Evolutionary conservation across 1,140 invertebrate genomes (phyloP).

Genomic region (Caenorhabditis elegans): DNA sequence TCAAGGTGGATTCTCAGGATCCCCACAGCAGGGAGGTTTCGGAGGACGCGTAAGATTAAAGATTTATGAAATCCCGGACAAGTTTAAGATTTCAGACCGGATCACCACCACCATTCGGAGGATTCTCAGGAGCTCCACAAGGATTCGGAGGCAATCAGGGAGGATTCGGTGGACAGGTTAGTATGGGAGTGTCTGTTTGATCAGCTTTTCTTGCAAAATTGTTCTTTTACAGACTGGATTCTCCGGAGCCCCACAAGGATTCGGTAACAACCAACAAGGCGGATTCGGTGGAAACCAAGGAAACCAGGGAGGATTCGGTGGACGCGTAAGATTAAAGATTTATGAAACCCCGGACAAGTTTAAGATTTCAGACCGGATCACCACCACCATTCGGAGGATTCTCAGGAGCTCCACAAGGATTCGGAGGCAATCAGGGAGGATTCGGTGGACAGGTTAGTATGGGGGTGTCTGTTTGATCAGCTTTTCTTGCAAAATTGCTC

Average conservation of each 20-base stretch:
- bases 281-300: neutral
- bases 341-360: neutral
- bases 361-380: no score
- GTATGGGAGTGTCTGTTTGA: no score
- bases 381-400: no score
- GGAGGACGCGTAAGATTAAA: neutral
- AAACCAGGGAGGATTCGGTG: neutral
- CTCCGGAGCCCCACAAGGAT: neutral
- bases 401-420: no score
- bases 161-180: no score
- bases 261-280: neutral
- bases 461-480: no score
- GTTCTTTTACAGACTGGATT: no score
- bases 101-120: neutral
- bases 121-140: neutral
- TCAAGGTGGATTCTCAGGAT: neutral
- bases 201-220: no score
- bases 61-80: neutral
- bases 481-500: no score
- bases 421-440: no score
- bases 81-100: neutral
- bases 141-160: no score
- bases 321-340: neutral
- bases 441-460: no score
- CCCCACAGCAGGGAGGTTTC: neutral